These are phyloP conservation scores for Thamnophis sirtalis DNA, from an alignment of 2,113 vertebrate species.

Conservation along the genomic window DNA sequence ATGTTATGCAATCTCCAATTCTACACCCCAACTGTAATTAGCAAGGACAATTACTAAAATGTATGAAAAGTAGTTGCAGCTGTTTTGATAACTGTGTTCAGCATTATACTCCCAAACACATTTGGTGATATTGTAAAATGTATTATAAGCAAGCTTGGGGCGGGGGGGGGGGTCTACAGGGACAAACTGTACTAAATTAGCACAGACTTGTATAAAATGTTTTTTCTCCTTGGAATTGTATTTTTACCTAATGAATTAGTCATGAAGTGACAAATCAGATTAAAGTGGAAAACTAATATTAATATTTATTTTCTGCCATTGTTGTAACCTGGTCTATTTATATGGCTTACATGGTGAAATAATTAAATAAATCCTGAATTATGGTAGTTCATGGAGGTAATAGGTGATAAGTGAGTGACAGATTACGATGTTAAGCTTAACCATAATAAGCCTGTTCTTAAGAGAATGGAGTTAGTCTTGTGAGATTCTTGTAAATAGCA, in stretches of 20 bases:
- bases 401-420: neutral
- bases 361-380: neutral
- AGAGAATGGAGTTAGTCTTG: neutral
- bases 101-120: slow-evolving; percentile 23
- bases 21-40: slow-evolving; percentile 62
- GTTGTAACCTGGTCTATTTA: neutral
- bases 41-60: slow-evolving; percentile 58
- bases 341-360: neutral
- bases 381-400: neutral
- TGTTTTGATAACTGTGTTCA: slow-evolving; percentile 48
- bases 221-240: neutral
- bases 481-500: neutral
- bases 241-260: neutral
- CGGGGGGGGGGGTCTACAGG: neutral
- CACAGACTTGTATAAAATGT: neutral
- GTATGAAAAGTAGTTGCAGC: slow-evolving; percentile 42
- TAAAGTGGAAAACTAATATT: neutral
- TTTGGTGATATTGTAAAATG: slow-evolving; percentile 48
- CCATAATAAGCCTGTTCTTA: neutral
- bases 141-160: slow-evolving; percentile 30
- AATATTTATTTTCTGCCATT: neutral
- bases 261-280: neutral
- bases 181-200: neutral
- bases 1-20: slow-evolving; percentile 52
- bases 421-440: neutral